Percentiles rank a stretch among this genome's conserved stretches.
phyloP scores from a whole-genome alignment of 2,888 invertebrate genomes.

The Phorcus lineatus region DNA sequence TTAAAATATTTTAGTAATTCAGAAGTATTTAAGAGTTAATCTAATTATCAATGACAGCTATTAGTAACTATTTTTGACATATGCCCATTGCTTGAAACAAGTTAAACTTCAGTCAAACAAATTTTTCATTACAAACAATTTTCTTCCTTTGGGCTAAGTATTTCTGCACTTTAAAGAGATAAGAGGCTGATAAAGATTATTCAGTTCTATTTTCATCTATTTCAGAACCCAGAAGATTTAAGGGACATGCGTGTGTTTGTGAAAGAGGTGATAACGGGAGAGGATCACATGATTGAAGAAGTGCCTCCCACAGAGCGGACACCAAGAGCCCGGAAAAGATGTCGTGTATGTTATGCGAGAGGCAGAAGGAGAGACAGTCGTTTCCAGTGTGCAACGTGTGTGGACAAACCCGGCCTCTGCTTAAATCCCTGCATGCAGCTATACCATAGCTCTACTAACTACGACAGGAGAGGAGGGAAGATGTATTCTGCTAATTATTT shows the following conservation, averaged over 20 bases:
- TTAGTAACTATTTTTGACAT: no score
- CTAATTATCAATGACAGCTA: no score
- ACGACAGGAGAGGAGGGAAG: neutral
- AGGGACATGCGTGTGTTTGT: neutral
- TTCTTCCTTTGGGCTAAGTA: no score
- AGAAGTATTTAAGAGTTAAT: no score
- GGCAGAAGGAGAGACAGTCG: slow-evolving; percentile 20
- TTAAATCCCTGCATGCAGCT: neutral
- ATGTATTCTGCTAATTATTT: neutral
- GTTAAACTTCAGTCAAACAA: no score
- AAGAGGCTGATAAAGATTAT: no score
- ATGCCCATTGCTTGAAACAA: no score
- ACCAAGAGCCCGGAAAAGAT: slow-evolving; percentile 7
- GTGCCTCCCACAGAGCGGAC: neutral
- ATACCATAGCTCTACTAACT: neutral
- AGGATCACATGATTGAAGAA: neutral
- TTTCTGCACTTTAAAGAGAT: no score
- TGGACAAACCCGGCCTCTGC: slow-evolving; percentile 10
- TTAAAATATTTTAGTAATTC: no score
- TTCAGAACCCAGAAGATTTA: no score
- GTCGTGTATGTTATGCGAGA: slow-evolving; percentile 8
- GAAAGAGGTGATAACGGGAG: neutral
- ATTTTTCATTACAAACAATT: no score
- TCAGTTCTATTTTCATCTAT: no score
- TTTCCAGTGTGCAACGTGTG: slow-evolving; percentile 14